Percentiles rank a stretch among this genome's conserved stretches.
Conservation (phyloP, 2,797 vertebrate species). For the Premnoplex brunnescens region DNA sequence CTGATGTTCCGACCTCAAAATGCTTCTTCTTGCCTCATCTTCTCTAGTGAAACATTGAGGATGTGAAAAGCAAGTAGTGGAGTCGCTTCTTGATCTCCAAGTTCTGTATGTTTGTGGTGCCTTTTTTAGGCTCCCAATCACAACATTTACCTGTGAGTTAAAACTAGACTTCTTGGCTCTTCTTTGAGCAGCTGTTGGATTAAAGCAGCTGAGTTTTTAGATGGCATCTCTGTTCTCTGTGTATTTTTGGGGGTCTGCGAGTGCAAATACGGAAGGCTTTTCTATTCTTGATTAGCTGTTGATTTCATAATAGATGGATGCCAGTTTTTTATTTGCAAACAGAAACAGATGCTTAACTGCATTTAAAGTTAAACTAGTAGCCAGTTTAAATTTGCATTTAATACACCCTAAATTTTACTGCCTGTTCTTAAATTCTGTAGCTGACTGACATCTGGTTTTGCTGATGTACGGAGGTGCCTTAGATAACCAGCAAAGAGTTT, state of each 20-base stretch:
- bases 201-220: not conserved
- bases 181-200: not conserved
- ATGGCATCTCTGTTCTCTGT: not conserved
- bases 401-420: not conserved
- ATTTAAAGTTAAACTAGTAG: not conserved
- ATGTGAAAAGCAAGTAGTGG: not conserved
- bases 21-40: not conserved
- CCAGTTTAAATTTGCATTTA: not conserved
- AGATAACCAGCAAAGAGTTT: not conserved
- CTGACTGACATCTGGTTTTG: not conserved
- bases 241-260: rapidly evolving
- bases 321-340: not conserved
- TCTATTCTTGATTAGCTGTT: not conserved
- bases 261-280: not conserved
- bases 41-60: not conserved
- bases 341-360: not conserved
- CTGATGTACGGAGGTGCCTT: not conserved
- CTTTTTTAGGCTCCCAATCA: not conserved
- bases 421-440: not conserved
- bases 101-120: not conserved
- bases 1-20: not conserved
- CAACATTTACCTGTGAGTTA: not conserved
- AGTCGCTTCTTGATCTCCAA: not conserved
- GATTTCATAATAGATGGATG: not conserved
- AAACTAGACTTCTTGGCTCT: not conserved